Percentiles rank a stretch among this genome's conserved stretches.
Evolutionary conservation across 2,113 vertebrate genomes (phyloP).

Genomic region (Alligator mississippiensis): DNA sequence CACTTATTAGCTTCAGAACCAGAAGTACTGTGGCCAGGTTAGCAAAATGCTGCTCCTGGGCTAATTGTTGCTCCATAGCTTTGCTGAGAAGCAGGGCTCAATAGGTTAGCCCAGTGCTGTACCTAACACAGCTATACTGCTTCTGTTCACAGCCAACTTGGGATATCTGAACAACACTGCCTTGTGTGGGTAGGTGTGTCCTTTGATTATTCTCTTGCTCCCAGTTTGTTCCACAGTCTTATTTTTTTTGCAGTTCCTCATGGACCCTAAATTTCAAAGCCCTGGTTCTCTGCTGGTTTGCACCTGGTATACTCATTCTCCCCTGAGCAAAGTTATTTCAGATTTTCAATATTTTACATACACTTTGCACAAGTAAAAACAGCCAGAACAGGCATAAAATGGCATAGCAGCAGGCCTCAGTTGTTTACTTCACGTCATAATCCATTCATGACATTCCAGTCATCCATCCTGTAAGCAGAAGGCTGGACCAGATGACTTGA

Average conservation of each 20-base stretch:
- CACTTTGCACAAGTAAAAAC: constrained; percentile 47
- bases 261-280: background rate
- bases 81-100: too few relatives aligned
- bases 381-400: background rate
- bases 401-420: background rate
- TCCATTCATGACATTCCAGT: background rate
- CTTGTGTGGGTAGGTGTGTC: background rate
- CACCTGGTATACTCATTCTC: background rate
- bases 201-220: background rate
- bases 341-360: background rate
- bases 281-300: background rate
- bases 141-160: too few relatives aligned
- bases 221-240: background rate
- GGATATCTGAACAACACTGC: too few relatives aligned
- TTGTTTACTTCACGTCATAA: constrained; percentile 17
- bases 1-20: too few relatives aligned
- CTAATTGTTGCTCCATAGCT: too few relatives aligned
- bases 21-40: too few relatives aligned
- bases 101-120: too few relatives aligned
- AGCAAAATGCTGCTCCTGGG: too few relatives aligned
- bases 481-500: background rate
- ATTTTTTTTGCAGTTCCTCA: background rate
- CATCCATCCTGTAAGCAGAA: background rate
- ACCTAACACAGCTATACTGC: too few relatives aligned
- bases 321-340: background rate